Evolutionary conservation across 1,140 invertebrate species (phyloP), one percentile per base, ranked within the genome.

Genomic region (Monomorium pharaonis): DNA sequence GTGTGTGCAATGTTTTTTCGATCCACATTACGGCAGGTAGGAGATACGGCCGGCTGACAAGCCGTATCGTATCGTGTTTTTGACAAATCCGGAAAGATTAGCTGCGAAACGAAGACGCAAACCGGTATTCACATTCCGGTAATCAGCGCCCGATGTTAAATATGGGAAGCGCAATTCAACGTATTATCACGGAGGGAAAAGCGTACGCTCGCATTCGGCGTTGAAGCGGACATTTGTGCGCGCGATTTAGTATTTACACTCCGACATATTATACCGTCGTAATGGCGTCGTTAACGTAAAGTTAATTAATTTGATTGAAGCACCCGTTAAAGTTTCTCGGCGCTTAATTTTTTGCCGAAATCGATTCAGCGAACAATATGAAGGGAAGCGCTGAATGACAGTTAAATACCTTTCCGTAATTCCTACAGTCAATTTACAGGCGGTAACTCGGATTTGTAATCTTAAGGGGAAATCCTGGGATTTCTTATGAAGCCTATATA

Each of bases 31-130:
- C 21, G 63, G 9, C 30, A 42, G n/a, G 33, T 4, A 0, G 16
- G 69, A 65, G 47, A 56, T 56, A 42, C 21, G 51, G 14, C 12
- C 72, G 7, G 70, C 51, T 37, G 51, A 75, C 58, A 75, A 56
- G 72, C 3, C 33, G n/a, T n/a, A n/a, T 24, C 12, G 18, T 27
- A n/a, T 16, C 49, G 51, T 2, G 16, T 76, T 44, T n/a, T 76
- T 58, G 56, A 62, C 74, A 60, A 44, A 76, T 76, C 37, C 56
- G 37, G 56, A 62, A 44, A 76, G 54, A 27, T 75, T 27, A 44
- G 37, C 9, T 42, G 21, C 16, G n/a, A 76, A 42, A 12, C 37
- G 24, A 24, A 44, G 33, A 37, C 27, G 18, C 21, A n/a, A 58
- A n/a, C 6, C 12, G 12, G 51, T 16, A 75, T 18, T 72, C 16